These are phyloP conservation scores for Psettodes erumei DNA, from an alignment of 2,113 vertebrate genomes.

Conservation along the genomic window DNA sequence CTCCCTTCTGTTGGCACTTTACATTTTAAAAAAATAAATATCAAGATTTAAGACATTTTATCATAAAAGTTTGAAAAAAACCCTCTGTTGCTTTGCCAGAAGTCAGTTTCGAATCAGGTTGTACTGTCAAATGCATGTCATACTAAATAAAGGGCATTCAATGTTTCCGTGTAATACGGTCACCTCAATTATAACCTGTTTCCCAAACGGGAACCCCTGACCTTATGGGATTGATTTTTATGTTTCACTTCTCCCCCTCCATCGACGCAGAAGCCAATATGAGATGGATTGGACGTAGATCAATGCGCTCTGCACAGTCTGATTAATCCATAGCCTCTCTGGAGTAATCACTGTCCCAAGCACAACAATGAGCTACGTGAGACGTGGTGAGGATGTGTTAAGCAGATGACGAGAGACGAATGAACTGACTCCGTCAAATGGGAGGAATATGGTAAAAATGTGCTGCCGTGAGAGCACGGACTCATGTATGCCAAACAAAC, in stretches of 20 bases:
- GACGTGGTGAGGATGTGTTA: conserved; percentile 26
- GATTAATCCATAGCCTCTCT: conserved; percentile 67
- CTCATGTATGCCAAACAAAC: neutral
- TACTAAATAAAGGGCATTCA: neutral
- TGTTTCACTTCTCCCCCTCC: conserved; percentile 22
- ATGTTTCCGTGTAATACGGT: neutral
- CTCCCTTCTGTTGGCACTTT: neutral
- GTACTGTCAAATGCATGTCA: conserved; percentile 1
- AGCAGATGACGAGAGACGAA: conserved; percentile 35
- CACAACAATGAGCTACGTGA: conserved; percentile 46
- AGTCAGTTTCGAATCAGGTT: neutral
- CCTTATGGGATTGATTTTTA: conserved; percentile 56
- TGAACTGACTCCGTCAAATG: conserved; percentile 39
- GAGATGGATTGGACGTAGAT: conserved; percentile 69
- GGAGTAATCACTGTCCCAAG: conserved; percentile 66
- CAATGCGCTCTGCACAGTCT: conserved; percentile 55
- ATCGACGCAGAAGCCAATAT: conserved; percentile 57
- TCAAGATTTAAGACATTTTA: neutral
- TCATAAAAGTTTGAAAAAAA: neutral
- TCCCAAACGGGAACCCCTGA: conserved; percentile 48
- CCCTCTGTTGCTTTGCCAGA: neutral
- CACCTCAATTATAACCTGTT: conserved; percentile 41
- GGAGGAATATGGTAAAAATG: conserved; percentile 31
- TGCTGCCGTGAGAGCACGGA: neutral
- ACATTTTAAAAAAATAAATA: neutral